phyloP scores from a whole-genome alignment of 2,888 invertebrate species.

The Drosophila lacicola region DNA sequence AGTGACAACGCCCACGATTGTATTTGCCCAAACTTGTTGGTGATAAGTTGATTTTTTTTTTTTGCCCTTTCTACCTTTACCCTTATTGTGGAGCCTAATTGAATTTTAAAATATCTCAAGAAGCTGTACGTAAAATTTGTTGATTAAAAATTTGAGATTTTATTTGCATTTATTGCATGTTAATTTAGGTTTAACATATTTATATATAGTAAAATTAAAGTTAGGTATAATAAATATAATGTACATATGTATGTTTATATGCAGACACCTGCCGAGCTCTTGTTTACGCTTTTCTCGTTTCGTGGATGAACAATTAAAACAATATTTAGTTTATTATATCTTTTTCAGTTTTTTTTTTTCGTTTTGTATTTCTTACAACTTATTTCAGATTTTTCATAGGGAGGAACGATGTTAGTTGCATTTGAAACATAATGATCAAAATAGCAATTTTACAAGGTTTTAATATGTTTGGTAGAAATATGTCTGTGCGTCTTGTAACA shows the following conservation, averaged over 20 bases:
- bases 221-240: slow-evolving; percentile 65
- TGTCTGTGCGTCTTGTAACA: slow-evolving; percentile 44
- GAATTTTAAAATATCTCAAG: slow-evolving; percentile 41
- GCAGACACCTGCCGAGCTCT: slow-evolving; percentile 28
- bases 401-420: slow-evolving; percentile 15
- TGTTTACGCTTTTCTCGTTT: slow-evolving; percentile 6
- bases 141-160: slow-evolving; percentile 70
- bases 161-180: slow-evolving; percentile 63
- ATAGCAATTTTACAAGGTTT: slow-evolving; percentile 25
- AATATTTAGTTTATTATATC: background rate
- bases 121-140: slow-evolving; percentile 30
- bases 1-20: slow-evolving; percentile 27
- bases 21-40: slow-evolving; percentile 17
- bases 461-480: slow-evolving; percentile 16
- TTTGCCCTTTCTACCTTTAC: slow-evolving; percentile 5
- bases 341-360: background rate
- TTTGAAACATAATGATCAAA: slow-evolving; percentile 24
- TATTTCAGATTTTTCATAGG: slow-evolving; percentile 12
- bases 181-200: slow-evolving; percentile 57
- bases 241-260: slow-evolving; percentile 32
- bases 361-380: slow-evolving; percentile 7
- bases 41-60: slow-evolving; percentile 9
- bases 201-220: slow-evolving; percentile 53
- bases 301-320: background rate
- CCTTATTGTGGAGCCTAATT: slow-evolving; percentile 45